Evolutionary conservation across 2,113 vertebrate genomes (phyloP).

Genomic region (Dicentrarchus labrax): DNA sequence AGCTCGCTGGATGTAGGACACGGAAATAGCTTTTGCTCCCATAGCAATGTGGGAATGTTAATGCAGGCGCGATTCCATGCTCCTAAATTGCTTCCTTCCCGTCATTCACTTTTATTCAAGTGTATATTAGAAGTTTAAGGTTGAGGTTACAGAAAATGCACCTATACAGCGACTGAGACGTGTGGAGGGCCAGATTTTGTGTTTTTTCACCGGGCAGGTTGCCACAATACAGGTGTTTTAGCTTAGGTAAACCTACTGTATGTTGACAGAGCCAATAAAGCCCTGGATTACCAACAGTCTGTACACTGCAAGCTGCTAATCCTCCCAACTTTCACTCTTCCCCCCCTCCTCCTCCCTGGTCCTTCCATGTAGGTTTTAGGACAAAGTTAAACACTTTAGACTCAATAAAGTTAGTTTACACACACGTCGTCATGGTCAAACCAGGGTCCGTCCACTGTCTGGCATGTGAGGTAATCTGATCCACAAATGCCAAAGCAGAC

Average conservation of each 20-base stretch:
- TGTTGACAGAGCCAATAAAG: conserved; percentile 42
- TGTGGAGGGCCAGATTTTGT: background rate
- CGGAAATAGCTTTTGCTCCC: conserved; percentile 68
- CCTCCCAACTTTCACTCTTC: conserved; percentile 6
- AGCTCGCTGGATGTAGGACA: conserved; percentile 61
- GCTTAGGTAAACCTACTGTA: conserved; percentile 16
- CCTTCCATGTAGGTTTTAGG: conserved; percentile 16
- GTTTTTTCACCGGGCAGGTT: background rate
- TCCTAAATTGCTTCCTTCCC: conserved; percentile 57
- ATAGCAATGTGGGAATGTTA: conserved; percentile 66
- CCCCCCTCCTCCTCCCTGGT: background rate
- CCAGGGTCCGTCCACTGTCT: conserved; percentile 1
- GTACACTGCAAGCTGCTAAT: conserved; percentile 34
- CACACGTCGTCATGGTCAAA: conserved; percentile 24
- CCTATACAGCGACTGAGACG: background rate
- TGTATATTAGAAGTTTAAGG: background rate
- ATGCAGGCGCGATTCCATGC: conserved; percentile 35
- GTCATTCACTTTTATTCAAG: conserved; percentile 10
- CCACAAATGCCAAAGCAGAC: conserved; percentile 56
- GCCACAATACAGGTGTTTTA: conserved; percentile 28
- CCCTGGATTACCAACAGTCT: conserved; percentile 39
- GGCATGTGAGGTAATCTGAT: conserved; percentile 59
- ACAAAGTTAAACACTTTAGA: conserved; percentile 27
- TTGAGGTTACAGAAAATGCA: background rate
- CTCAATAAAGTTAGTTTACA: conserved; percentile 41